Evolutionary conservation across 2,888 invertebrate genomes (phyloP).

Genomic region (Drosophila paranaensis): DNA sequence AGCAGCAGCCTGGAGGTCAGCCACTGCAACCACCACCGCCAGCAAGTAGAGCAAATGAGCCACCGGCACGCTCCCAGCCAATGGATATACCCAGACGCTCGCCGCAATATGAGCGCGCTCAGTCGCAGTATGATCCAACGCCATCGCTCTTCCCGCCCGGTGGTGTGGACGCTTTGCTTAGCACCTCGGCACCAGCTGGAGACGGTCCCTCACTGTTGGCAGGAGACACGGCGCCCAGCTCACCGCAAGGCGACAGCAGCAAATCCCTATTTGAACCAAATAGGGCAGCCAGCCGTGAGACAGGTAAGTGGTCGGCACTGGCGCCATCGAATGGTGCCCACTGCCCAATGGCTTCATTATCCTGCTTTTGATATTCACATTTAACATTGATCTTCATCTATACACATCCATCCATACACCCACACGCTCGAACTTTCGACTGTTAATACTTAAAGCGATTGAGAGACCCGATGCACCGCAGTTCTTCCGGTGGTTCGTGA

Average conservation of each 20-base stretch:
- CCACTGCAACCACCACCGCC: conserved; percentile 44
- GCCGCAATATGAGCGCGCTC: conserved; percentile 76
- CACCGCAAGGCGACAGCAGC: conserved; percentile 77
- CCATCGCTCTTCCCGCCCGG: conserved; percentile 82
- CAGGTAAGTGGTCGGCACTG: conserved; percentile 71
- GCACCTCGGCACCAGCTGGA: conserved; percentile 82
- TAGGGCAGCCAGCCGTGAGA: conserved; percentile 78
- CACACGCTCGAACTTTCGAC: conserved; percentile 28
- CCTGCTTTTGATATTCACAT: conserved; percentile 45
- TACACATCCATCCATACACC: conserved; percentile 27
- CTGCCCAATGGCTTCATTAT: conserved; percentile 19
- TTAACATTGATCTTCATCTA: conserved; percentile 69
- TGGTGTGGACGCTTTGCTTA: conserved; percentile 83
- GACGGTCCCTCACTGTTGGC: conserved; percentile 63
- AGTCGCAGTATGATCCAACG: conserved; percentile 75
- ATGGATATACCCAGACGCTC: conserved; percentile 87
- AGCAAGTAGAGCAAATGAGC: conserved; percentile 70
- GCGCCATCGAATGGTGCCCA: conserved; percentile 14
- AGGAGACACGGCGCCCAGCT: conserved; percentile 71
- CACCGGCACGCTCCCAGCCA: conserved; percentile 87
- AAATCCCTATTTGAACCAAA: conserved; percentile 78
- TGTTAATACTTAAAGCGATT: conserved; percentile 52
- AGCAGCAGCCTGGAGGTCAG: conserved; percentile 34
- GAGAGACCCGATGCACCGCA: conserved; percentile 81
- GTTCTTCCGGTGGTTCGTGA: conserved; percentile 83